Base-by-base conservation (phyloP, 2,888 invertebrate species). In the Netelia melanura region DNA sequence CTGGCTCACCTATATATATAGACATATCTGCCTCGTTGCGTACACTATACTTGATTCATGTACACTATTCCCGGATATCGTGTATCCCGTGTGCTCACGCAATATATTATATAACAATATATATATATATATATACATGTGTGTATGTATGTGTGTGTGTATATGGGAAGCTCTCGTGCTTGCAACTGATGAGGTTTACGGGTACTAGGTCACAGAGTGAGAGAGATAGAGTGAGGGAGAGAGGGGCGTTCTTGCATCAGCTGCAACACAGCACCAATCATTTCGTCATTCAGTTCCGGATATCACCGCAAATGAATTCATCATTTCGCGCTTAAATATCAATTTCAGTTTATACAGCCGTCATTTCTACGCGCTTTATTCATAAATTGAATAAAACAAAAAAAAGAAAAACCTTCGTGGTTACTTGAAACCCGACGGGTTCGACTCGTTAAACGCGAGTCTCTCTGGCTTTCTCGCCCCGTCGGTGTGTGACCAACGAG, bases 31-130 rank as follows among this genome's bases (percentile, higher is more conserved):
- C 17, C 61, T 62, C 62, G 68, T 75, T 75, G 74, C 68, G 68
- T 79, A 68, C 43, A 61, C n/a, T 68, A 70, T 64, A 81, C 77
- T 78, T 67, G 77, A 78, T 74, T 44, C 62, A 74, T 78, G 74
- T 75, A 43, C 58, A 43, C 75, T 79, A 75, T 79, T 75, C 44
- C 62, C 54, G 74, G 64, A 65, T 65, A 80, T 80, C 79, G 64
- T 70, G 75, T 83, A 80, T 75, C 38, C 62, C 71, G 43, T 64
- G 43, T 68, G 44, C 64, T 83, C 70, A 76, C 75, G 79, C 75
- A 83, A 83, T 83, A 83, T 80, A 80, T 76, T 74, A 79, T 65
- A 70, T 65, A 75, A 62, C 1, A 38, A 54, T 65, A 62, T 78
- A 62, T 58, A 56, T 25, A 54, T 23, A 56, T 54, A 52, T 17